Conservation (phyloP, 2,797 vertebrate species). For the Liparis tanakae region DNA sequence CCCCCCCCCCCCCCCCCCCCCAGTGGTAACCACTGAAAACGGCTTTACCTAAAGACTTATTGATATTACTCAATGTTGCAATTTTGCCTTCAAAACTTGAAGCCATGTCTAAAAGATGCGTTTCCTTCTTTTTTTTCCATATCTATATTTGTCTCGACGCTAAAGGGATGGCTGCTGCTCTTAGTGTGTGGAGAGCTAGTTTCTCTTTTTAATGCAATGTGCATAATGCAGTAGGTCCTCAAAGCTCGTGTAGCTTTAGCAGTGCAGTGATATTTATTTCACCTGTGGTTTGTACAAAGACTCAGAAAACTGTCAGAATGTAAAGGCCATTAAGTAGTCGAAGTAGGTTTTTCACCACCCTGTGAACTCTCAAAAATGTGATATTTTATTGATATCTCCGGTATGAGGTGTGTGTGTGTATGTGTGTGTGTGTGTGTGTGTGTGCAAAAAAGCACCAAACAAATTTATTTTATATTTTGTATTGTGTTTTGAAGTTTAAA, state of each 20-base stretch:
- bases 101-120: conserved; percentile 73
- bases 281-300: conserved; percentile 91
- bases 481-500: conserved; percentile 83
- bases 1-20: conserved; percentile 84
- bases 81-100: conserved; percentile 64
- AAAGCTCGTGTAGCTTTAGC: conserved; percentile 82
- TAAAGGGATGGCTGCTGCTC: conserved; percentile 78
- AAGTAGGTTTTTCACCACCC: conserved; percentile 80
- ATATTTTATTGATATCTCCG: conserved; percentile 82
- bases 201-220: conserved; percentile 74
- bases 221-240: conserved; percentile 80
- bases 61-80: conserved; percentile 80
- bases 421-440: conserved; percentile 37
- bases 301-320: conserved; percentile 90
- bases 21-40: conserved; percentile 86
- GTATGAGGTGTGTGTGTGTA: conserved; percentile 60
- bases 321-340: conserved; percentile 87
- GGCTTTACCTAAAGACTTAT: conserved; percentile 88
- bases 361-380: conserved; percentile 83
- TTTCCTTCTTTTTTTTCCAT: conserved; percentile 56
- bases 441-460: conserved; percentile 80
- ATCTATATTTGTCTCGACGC: conserved; percentile 77
- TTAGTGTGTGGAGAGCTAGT: conserved; percentile 65
- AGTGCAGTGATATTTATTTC: conserved; percentile 90
- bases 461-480: conserved; percentile 84